Percentiles rank a stretch among this genome's conserved stretches.
Evolutionary conservation across 2,888 invertebrate species (phyloP).

Genomic region (Aromia moschata): DNA sequence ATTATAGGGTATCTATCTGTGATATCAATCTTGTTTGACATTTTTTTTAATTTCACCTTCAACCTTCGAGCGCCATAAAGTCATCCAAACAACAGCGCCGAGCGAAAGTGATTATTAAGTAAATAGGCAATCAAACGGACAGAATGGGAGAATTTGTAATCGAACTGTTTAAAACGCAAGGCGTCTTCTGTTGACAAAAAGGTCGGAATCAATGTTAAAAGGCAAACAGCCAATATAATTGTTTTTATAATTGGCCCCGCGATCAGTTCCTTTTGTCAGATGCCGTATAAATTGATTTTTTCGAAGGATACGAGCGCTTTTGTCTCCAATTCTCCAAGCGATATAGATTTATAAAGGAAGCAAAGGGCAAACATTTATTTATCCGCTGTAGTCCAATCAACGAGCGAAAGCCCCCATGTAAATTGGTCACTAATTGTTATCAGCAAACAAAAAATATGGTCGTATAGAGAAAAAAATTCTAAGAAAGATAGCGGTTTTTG

Average conservation of each 20-base stretch:
- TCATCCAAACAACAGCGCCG: too few relatives aligned
- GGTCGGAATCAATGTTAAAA: conserved; percentile 26
- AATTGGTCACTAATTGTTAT: too few relatives aligned
- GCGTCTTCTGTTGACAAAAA: conserved; percentile 11
- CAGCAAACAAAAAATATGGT: too few relatives aligned
- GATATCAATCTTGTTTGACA: too few relatives aligned
- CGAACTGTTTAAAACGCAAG: conserved; percentile 9
- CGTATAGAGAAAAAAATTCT: too few relatives aligned
- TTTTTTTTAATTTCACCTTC: too few relatives aligned
- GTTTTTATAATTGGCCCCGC: conserved; percentile 38
- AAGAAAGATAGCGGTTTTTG: too few relatives aligned
- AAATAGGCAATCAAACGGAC: not conserved
- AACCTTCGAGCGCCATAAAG: too few relatives aligned
- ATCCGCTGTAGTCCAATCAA: too few relatives aligned
- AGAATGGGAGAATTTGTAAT: not conserved
- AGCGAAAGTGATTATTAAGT: too few relatives aligned
- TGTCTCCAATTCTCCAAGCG: conserved; percentile 3
- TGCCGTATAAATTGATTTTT: conserved; percentile 27
- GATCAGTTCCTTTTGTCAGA: conserved; percentile 35
- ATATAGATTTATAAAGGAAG: conserved; percentile 14
- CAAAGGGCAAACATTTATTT: conserved; percentile 3
- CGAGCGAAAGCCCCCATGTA: too few relatives aligned
- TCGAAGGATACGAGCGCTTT: conserved; percentile 3
- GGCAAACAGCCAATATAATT: conserved; percentile 38
- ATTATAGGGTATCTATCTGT: too few relatives aligned